Base-by-base conservation (phyloP, 2,113 vertebrate species). In the Phaethon lepturus region DNA sequence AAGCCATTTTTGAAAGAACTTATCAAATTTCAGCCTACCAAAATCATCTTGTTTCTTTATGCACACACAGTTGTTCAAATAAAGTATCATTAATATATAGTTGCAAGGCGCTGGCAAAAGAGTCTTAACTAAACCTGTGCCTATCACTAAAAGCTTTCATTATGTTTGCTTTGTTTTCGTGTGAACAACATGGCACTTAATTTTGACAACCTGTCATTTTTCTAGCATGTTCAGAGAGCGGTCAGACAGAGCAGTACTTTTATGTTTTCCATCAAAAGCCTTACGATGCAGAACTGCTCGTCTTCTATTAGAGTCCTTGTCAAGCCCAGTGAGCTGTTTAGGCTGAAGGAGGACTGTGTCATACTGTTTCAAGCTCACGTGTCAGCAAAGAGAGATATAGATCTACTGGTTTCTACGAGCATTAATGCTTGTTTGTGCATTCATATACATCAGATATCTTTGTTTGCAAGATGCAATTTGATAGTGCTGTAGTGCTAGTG, bases 201-300 rank as follows among this genome's bases (percentile, higher is more conserved):
- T 92, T 96, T 84, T 97, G 97, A 97, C 95, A 96, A 81, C 88
- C 95, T 96, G 96, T 97, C 96, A 97, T 86, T 96, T 93, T 97
- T 88, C 90, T 40, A 91, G 90, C 91, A 73, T 69, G 35, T 93
- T 96, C 72, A 90, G 90, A 83, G 23, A 75, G 58, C 26, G 4
- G 91, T 69, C 92, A 95, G 86, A 96, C 69, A 96, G 82, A 93
- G 90, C 49, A 92, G 74, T 86, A 92, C 93, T 94, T 96, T 91
- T 86, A 95, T 81, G 91, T 94, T 95, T 97, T 96, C 95, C 80
- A 96, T 97, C 96, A 97, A 96, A 97, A 97, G 86, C 77, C 93
- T 97, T 96, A 96, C 4, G 35, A 90, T 96, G 96, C 96, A 97
- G 94, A 98, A 97, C 93, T 93, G 94, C 95, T 94, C 28, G 11